phyloP scores from a whole-genome alignment of 1,140 invertebrate species.

The Ceratina calcarata region DNA sequence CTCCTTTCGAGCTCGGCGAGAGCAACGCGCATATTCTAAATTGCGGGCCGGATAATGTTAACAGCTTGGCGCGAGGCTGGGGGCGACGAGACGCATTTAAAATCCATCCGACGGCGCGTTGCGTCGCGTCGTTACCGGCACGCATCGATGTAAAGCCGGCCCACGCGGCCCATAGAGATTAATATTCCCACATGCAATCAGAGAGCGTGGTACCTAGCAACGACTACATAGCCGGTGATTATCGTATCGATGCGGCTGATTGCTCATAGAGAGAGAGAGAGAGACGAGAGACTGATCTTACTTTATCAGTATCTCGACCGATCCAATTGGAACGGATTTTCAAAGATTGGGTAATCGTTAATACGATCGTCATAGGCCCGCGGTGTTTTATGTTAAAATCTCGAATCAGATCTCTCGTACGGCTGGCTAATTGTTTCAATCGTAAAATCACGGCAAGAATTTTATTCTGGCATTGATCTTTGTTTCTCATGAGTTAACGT shows the following conservation, averaged over 20 bases:
- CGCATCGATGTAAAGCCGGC: slow-evolving; percentile 44
- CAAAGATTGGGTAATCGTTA: too few species aligned
- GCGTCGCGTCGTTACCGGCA: slow-evolving; percentile 38
- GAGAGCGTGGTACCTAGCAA: slow-evolving; percentile 59
- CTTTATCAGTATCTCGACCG: background rate
- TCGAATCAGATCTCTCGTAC: too few species aligned
- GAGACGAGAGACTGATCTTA: slow-evolving; percentile 23
- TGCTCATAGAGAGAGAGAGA: slow-evolving; percentile 20
- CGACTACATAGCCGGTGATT: slow-evolving; percentile 52
- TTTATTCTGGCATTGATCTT: too few species aligned
- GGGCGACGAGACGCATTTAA: slow-evolving; percentile 33
- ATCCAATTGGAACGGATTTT: background rate
- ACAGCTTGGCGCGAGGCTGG: background rate
- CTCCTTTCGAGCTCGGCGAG: background rate
- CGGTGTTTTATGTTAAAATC: too few species aligned
- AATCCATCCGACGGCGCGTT: slow-evolving; percentile 43
- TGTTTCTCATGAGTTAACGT: too few species aligned
- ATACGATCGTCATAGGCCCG: too few species aligned
- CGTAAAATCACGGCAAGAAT: too few species aligned
- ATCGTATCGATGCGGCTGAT: slow-evolving; percentile 57
- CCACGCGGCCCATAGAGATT: slow-evolving; percentile 46
- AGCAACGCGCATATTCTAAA: slow-evolving; percentile 22
- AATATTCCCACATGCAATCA: slow-evolving; percentile 65
- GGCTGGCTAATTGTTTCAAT: too few species aligned
- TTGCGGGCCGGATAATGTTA: slow-evolving; percentile 45